Percentiles rank a stretch among this genome's conserved stretches.
Conservation (phyloP, 92 coral and sea anemone genomes). For the Plumapathes pennacea region DNA sequence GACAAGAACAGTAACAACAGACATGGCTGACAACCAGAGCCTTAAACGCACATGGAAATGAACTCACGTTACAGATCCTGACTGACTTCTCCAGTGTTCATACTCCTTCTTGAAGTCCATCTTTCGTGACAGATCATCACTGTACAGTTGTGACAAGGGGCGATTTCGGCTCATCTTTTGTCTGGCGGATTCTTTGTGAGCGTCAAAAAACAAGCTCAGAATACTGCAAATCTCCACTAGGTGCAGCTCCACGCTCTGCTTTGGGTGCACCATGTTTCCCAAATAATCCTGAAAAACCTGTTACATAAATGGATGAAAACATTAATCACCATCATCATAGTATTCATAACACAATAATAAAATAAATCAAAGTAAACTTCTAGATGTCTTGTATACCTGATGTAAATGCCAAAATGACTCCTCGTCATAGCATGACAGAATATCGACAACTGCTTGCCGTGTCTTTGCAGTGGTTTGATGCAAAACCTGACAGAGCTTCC, state of each 20-base stretch:
- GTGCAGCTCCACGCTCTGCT: conserved; percentile 67
- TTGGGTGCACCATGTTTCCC: conserved; percentile 65
- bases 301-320: neutral
- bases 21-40: too few species aligned
- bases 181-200: conserved; percentile 28
- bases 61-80: conserved; percentile 31
- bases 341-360: neutral
- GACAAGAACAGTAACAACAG: too few species aligned
- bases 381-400: conserved; percentile 41
- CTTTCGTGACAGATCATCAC: conserved; percentile 86
- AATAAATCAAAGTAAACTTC: neutral
- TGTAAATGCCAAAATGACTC: conserved; percentile 55
- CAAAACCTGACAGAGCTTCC: conserved; percentile 69
- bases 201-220: conserved; percentile 61
- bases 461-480: conserved; percentile 57
- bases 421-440: conserved; percentile 46
- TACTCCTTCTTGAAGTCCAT: conserved; percentile 94
- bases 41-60: neutral
- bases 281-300: conserved; percentile 78
- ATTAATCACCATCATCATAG: neutral
- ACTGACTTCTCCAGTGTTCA: conserved; percentile 68
- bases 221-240: conserved; percentile 67
- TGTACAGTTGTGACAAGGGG: conserved; percentile 74
- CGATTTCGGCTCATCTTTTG: conserved; percentile 17
- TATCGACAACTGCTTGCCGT: conserved; percentile 39